A percentile compares a stretch with the other conserved stretches of the same genome.
phyloP scores from a whole-genome alignment of 2,888 invertebrate species.

The Nysson spinosus region DNA sequence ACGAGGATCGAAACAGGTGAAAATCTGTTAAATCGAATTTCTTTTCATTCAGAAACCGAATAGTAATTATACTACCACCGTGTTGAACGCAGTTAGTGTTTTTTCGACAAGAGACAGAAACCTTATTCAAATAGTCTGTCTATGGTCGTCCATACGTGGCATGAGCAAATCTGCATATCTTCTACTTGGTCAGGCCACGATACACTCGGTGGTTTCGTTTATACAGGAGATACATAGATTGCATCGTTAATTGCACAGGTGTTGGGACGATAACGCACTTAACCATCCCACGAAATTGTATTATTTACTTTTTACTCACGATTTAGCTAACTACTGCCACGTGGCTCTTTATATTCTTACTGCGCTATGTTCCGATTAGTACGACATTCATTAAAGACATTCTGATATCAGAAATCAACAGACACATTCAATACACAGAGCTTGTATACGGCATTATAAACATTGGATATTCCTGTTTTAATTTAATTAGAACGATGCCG shows the following conservation, averaged over 20 bases:
- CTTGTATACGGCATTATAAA: no score
- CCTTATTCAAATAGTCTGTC: background rate
- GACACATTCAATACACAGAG: no score
- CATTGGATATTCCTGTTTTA: no score
- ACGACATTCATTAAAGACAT: background rate
- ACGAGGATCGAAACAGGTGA: no score
- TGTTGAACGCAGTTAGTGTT: background rate
- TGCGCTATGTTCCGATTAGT: background rate
- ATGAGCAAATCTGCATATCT: conserved; percentile 43
- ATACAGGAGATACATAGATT: conserved; percentile 36
- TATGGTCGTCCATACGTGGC: background rate
- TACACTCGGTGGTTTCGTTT: conserved; percentile 5
- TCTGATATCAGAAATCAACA: no score
- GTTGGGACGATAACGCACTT: conserved; percentile 28
- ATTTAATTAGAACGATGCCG: no score
- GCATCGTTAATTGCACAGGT: conserved; percentile 39
- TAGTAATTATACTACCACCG: no score
- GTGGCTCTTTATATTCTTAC: background rate
- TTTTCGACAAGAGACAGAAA: background rate
- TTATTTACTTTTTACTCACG: background rate
- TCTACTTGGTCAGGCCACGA: background rate
- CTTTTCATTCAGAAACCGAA: no score
- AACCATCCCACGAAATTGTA: conserved; percentile 23
- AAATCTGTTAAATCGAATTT: no score
- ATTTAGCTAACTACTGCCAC: background rate